Conservation (phyloP, 2,888 invertebrate species). For the Rhynchonema sp. region DNA sequence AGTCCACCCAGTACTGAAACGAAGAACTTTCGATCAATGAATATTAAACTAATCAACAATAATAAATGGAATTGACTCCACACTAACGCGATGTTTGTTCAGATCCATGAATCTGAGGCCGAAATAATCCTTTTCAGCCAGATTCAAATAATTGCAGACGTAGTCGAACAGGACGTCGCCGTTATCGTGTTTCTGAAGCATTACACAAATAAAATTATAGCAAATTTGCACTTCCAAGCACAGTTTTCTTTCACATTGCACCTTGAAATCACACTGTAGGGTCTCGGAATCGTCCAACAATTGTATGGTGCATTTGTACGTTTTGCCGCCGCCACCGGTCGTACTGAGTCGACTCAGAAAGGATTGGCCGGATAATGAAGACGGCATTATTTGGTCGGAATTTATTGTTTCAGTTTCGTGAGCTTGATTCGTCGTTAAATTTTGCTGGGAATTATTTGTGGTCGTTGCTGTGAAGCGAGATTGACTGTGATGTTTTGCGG, state of each 20-base stretch:
- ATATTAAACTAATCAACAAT: slow-evolving; percentile 8
- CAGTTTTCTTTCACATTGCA: slow-evolving; percentile 2
- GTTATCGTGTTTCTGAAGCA: slow-evolving; percentile 37
- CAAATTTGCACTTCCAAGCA: neutral
- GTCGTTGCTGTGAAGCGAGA: no score
- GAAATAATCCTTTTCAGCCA: slow-evolving; percentile 80
- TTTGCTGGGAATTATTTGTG: no score
- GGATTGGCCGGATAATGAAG: slow-evolving; percentile 6
- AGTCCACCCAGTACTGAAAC: slow-evolving; percentile 77
- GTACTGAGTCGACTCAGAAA: slow-evolving; percentile 12
- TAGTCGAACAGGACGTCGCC: slow-evolving; percentile 66
- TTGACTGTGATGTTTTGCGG: no score
- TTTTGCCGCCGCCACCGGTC: slow-evolving; percentile 11
- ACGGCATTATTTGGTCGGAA: neutral
- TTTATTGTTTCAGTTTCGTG: neutral
- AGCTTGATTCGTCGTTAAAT: no score
- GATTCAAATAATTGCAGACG: slow-evolving; percentile 69
- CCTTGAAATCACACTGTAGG: slow-evolving; percentile 19
- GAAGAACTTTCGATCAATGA: slow-evolving; percentile 4
- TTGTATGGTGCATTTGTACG: slow-evolving; percentile 18
- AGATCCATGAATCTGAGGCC: slow-evolving; percentile 75
- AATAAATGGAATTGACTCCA: no score
- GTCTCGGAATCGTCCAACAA: slow-evolving; percentile 21
- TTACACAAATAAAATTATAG: no score
- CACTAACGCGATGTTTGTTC: slow-evolving; percentile 64